Evolutionary conservation across 2,797 vertebrate genomes (phyloP), one percentile per base, ranked within the genome.

Genomic region (Galaxias olidus): DNA sequence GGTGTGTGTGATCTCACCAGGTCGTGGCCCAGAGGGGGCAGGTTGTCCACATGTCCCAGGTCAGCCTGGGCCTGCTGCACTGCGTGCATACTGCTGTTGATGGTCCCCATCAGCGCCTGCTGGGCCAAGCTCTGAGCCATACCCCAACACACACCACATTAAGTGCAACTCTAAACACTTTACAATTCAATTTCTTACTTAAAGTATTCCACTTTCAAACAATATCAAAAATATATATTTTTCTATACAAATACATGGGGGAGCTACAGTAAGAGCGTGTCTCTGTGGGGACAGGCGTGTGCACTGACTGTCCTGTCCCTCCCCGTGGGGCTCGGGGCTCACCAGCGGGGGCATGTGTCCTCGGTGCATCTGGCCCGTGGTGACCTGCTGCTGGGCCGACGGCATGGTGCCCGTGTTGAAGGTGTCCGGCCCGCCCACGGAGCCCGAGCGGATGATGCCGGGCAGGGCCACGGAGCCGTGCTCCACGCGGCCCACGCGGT

Each of bases 301-400:
- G 2, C n/a, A 11, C 30, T 53, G 57, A 11, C 30, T 53, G 57
- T 42, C 30, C 30, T 6, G 30, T 60, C 17, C 68, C 59, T 52
- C 30, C 61, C 55, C 61, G 47, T 40, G 57, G 61, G 50, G 17
- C 40, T 12, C 46, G 48, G 48, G 44, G 70, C 96, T 95, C 86
- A 99, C 97, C 90, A 98, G 91, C 0, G 97, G 97, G 60, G 97
- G 96, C 97, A 98, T 98, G 73, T 99, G 97, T 74, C 96, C 97
- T 80, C 95, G 91, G 90, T 99, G 97, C 96, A 98, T 98, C 86
- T 98, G 97, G 45, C 96, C 97, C 0, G 88, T 94, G 52, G 92
- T 96, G 83, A 99, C 93, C 75, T 99, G 97, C 75, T 98, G 97
- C 89, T 98, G 97, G 0, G 96, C 93, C 0, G 94, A 95, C 52